Conservation (phyloP, 2,797 vertebrate genomes). For the Lemur catta region DNA sequence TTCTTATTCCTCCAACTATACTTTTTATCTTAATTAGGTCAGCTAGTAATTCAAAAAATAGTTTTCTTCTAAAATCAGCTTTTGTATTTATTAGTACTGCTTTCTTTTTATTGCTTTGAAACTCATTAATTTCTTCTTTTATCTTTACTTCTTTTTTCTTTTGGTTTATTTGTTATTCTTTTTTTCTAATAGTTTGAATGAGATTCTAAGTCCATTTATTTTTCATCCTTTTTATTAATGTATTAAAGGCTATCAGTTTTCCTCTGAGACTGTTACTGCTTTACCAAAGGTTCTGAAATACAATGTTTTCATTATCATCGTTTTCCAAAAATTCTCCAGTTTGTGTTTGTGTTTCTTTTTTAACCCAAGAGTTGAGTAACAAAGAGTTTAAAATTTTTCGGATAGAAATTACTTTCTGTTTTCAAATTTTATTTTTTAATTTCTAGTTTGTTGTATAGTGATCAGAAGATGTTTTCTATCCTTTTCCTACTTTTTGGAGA, state of each 20-base stretch:
- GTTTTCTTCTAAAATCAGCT: neutral
- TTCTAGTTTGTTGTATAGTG: neutral
- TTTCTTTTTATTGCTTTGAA: neutral
- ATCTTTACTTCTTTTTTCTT: neutral
- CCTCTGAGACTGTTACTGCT: neutral
- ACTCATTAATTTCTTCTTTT: neutral
- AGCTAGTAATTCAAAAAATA: neutral
- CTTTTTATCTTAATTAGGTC: neutral
- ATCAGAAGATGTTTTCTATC: neutral
- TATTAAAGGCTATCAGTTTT: neutral
- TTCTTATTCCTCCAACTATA: neutral
- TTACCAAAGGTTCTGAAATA: neutral
- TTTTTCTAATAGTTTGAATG: neutral
- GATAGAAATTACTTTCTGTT: neutral
- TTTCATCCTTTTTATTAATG: neutral
- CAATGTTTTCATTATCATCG: neutral
- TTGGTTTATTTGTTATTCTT: neutral
- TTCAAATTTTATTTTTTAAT: neutral
- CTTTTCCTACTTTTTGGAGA: neutral
- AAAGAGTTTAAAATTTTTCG: neutral
- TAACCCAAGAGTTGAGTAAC: neutral
- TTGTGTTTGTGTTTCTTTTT: neutral
- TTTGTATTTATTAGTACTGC: neutral
- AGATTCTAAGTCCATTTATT: conserved; percentile 4
- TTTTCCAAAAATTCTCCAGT: neutral